Conservation (phyloP, 2,113 vertebrate genomes). For the Oncorhynchus keta region DNA sequence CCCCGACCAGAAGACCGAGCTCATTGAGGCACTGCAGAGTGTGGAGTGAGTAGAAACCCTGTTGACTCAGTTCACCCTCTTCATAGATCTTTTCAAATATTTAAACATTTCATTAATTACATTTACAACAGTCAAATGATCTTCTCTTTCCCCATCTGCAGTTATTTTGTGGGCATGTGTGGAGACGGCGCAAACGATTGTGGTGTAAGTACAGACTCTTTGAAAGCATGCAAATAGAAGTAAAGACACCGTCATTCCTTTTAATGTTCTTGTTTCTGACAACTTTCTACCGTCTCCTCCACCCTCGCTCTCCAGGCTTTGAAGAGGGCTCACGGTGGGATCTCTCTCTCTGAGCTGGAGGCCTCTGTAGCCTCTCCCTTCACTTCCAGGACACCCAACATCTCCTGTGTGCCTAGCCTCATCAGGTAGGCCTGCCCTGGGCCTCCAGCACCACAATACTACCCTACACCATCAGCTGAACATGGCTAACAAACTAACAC, state of each 20-base stretch:
- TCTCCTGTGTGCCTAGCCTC: constrained; percentile 95
- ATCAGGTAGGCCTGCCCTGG: constrained; percentile 81
- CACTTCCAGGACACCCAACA: constrained; percentile 93
- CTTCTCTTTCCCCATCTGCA: constrained; percentile 44
- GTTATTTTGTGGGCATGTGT: constrained; percentile 98
- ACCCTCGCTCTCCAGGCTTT: constrained; percentile 78
- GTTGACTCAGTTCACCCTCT: too few relatives aligned
- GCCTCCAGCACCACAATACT: too few relatives aligned
- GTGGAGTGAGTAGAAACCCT: constrained; percentile 88
- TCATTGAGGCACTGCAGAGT: constrained; percentile 91
- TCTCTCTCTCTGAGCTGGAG: constrained; percentile 95
- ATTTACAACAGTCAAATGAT: too few relatives aligned
- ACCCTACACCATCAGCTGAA: too few relatives aligned
- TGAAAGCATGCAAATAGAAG: too few relatives aligned
- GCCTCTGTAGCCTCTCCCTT: constrained; percentile 97
- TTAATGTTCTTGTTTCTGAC: too few relatives aligned
- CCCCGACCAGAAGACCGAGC: constrained; percentile 94
- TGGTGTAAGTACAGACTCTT: constrained; percentile 81
- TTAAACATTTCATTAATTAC: too few relatives aligned
- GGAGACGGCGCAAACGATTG: constrained; percentile 98
- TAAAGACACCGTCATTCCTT: too few relatives aligned
- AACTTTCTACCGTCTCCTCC: not conserved
- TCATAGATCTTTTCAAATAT: too few relatives aligned
- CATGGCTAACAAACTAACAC: too few relatives aligned
- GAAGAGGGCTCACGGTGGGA: constrained; percentile 94